Evolutionary conservation across 2,113 vertebrate genomes (phyloP), one percentile per base, ranked within the genome.

Genomic region (Microcebus tavaratra): DNA sequence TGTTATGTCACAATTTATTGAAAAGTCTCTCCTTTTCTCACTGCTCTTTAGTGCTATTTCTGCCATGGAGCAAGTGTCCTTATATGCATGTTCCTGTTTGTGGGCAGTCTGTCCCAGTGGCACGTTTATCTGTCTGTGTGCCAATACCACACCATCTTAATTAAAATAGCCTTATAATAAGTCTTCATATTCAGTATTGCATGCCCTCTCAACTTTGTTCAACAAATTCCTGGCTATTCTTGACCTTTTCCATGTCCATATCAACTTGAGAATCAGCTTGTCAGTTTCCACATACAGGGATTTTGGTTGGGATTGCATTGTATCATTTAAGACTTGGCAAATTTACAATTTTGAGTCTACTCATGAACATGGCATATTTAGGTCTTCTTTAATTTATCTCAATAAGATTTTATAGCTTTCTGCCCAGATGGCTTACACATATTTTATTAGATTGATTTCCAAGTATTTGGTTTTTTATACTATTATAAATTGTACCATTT

Each of bases 201-300:
- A 55, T 45, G 55, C 70, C 15, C 17, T 61, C 6, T 80, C 27
- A 88, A 84, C 78, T 81, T 87, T 73, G 80, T 59, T 65, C 27
- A 70, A 63, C 57, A 61, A 72, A 78, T 94, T 81, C 21, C 93
- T 92, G 75, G 2, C 23, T 91, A 23, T 76, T 65, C 27, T 82
- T 82, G 57, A 95, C 15, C 6, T 31, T 91, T 79, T 76, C 21
- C 36, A 0, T 59, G 21, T 78, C 36, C 23, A 21, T 87, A 31
- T 78, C 82, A 94, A 84, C 36, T 68, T 88, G n/a, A 89, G 68
- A 89, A 90, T 88, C 70, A 91, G 6, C 63, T 39, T 81, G 27
- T 86, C 53, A 72, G 45, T 91, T 82, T 91, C 59, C 27, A 45
- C 18, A 85, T 48, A 8, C 14, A 73, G 13, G 11, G 7, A 78